Evolutionary conservation across 2,797 vertebrate species (phyloP), one percentile per base, ranked within the genome.

Genomic region (Sciurus carolinensis): DNA sequence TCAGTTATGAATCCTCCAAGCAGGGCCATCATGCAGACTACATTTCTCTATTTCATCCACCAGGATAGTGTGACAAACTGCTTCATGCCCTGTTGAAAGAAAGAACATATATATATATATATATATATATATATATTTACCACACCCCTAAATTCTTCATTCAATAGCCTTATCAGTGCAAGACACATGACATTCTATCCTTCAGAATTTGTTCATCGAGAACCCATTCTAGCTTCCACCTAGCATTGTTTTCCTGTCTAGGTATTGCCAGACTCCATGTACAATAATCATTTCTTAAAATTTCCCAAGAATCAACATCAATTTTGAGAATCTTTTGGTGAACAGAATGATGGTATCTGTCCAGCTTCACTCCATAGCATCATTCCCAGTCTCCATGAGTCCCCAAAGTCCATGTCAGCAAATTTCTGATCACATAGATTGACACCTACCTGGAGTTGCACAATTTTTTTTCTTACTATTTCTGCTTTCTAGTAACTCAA

Each of bases 401-500:
- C 67, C n/a, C 50, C 36, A 24, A 86, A 95, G 17, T 73, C 33
- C 26, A 84, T n/a, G 44, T 84, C 66, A 73, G 24, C 39, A 89
- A 28, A 89, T 42, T 90, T 5, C 39, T 87, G 9, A 73, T 75
- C 44, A 79, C 67, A 42, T 64, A 90, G 72, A 54, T 81, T n/a
- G 44, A 92, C 26, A 67, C 17, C 26, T 84, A 28, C 76, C 12
- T 94, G 66, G n/a, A 66, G 17, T 0, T 52, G 80, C 77, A 42
- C 42, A 7, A 52, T 36, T 52, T 85, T 79, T 79, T 84, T 57
- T 62, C 42, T 22, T 76, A 66, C 54, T 50, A 13, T 79, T 95
- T 95, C 71, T 66, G 2, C 72, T 76, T 94, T 96, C 69, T 93
- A 83, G 76, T 88, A 44, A 88, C 76, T 95, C 24, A 81, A 44